Conservation (phyloP, 2,113 vertebrate species). For the Nycticorax nycticorax region DNA sequence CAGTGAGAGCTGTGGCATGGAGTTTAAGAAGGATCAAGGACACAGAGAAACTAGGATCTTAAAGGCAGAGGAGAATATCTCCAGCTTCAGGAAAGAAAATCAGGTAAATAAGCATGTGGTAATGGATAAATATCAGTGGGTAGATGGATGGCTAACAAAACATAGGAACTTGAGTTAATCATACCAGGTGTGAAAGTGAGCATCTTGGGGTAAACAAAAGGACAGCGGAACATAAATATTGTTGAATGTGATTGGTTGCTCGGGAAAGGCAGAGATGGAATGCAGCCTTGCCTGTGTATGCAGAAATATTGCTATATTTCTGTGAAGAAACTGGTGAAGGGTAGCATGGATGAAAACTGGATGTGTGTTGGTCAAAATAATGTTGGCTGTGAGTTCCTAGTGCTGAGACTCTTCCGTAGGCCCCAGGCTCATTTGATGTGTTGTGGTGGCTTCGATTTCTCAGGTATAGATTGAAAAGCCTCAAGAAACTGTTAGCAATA, state of each 20-base stretch:
- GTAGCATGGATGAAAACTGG: not conserved
- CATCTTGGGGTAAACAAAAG: not conserved
- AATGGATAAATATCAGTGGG: not conserved
- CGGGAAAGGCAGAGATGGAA: not conserved
- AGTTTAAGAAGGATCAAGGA: not conserved
- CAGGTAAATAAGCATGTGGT: not conserved
- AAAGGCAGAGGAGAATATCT: not conserved
- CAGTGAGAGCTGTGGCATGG: not conserved
- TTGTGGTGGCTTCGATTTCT: not conserved
- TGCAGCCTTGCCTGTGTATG: not conserved
- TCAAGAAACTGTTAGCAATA: not conserved
- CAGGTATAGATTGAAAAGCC: not conserved
- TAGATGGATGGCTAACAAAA: not conserved
- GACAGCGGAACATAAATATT: not conserved
- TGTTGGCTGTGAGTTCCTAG: not conserved
- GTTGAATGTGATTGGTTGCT: not conserved
- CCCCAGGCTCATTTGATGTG: not conserved
- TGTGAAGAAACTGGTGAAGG: not conserved
- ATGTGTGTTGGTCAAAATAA: not conserved
- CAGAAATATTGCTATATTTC: not conserved
- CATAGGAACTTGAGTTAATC: not conserved
- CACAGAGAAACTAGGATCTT: not conserved
- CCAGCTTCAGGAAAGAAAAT: not conserved
- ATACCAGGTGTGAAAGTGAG: not conserved
- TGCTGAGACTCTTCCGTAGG: not conserved